Percentiles rank a stretch among this genome's conserved stretches.
phyloP scores from a whole-genome alignment of 1,140 invertebrate genomes.

The Semibalanus balanoides region DNA sequence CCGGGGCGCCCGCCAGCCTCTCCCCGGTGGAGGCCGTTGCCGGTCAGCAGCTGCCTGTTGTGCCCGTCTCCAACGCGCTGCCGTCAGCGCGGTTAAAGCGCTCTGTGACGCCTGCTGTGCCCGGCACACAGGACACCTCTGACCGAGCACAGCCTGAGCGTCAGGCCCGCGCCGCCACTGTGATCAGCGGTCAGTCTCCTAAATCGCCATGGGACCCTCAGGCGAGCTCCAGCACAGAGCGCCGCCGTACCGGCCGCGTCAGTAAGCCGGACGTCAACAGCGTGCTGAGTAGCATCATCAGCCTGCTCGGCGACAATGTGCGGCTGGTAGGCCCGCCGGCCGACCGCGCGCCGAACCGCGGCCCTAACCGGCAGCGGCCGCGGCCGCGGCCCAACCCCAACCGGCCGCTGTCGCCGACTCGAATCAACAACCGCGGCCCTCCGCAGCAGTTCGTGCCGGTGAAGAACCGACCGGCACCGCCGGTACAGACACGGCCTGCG shows the following conservation, averaged over 20 bases:
- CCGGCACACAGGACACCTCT: not conserved
- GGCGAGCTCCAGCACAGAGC: not conserved
- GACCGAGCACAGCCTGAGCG: too few relatives aligned
- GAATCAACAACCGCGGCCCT: constrained; percentile 78
- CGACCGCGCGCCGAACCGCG: constrained; percentile 11
- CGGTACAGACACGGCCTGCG: constrained; percentile 9
- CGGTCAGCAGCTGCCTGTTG: not conserved
- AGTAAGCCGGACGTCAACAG: constrained; percentile 67
- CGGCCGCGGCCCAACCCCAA: constrained; percentile 39
- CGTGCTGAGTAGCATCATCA: constrained; percentile 77
- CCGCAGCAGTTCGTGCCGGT: constrained; percentile 1
- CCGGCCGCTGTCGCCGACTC: constrained; percentile 26
- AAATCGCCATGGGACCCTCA: not conserved
- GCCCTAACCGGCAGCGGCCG: not conserved
- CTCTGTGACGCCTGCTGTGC: not conserved
- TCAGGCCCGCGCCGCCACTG: not conserved
- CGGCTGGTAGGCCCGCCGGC: constrained; percentile 32
- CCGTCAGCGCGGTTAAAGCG: not conserved
- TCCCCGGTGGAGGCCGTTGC: not conserved
- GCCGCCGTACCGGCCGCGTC: too few relatives aligned
- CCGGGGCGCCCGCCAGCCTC: too few relatives aligned
- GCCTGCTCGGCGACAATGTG: constrained; percentile 72
- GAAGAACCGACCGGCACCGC: constrained; percentile 38
- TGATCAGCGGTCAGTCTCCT: not conserved
- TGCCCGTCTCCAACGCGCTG: not conserved